Evolutionary conservation across 1,140 invertebrate genomes (phyloP).

Genomic region (Zaprionus capensis): DNA sequence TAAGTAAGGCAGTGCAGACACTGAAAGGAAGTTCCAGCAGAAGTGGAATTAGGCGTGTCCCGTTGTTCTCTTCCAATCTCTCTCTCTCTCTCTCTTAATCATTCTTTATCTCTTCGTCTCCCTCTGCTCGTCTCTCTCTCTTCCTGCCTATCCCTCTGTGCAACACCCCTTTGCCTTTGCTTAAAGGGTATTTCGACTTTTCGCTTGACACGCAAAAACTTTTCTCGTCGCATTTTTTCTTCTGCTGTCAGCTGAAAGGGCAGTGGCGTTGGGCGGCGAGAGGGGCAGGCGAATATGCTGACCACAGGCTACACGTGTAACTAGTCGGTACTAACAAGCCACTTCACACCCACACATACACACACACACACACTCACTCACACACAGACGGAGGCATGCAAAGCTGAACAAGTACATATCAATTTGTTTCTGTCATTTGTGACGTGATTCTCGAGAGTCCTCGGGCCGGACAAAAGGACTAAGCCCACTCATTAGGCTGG

Average conservation of each 20-base stretch:
- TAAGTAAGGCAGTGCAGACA: too few relatives aligned
- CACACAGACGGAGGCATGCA: conserved; percentile 16
- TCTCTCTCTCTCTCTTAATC: neutral
- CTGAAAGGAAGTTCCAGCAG: too few relatives aligned
- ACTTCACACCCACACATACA: conserved; percentile 29
- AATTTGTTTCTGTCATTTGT: conserved; percentile 67
- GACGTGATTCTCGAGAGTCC: conserved; percentile 45
- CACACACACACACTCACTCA: conserved; percentile 3
- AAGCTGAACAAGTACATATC: conserved; percentile 62
- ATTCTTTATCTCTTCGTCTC: neutral
- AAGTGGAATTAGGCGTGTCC: too few relatives aligned
- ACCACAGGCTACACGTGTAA: conserved; percentile 38
- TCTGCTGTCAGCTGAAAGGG: neutral
- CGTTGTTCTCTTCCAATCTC: too few relatives aligned
- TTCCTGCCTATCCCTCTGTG: neutral
- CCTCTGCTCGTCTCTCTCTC: neutral
- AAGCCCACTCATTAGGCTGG: conserved; percentile 24
- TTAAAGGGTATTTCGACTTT: conserved; percentile 8
- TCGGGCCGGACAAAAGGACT: conserved; percentile 27
- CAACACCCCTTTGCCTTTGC: neutral
- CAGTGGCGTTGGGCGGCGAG: neutral
- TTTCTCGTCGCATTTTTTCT: neutral
- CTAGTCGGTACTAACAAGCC: conserved; percentile 43
- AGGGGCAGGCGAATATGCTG: conserved; percentile 20
- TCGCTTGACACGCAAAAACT: conserved; percentile 9